Evolutionary conservation across 2,113 vertebrate genomes (phyloP).

Genomic region (Eupsittula cactorum): DNA sequence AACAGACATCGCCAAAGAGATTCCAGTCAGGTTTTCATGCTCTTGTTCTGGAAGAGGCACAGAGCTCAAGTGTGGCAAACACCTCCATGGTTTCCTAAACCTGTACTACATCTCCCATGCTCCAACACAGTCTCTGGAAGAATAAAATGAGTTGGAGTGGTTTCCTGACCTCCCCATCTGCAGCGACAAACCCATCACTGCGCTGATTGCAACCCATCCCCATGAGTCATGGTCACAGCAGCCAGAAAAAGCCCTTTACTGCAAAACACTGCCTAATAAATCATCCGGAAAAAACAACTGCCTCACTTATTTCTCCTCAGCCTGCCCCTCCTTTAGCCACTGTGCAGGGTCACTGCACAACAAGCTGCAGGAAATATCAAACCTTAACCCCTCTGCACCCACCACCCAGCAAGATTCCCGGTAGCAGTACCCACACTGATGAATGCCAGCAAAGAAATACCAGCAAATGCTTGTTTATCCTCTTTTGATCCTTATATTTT

Average conservation of each 20-base stretch:
- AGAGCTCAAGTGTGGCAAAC: not conserved
- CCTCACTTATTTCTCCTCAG: not conserved
- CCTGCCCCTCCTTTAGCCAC: not conserved
- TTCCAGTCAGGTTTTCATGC: not conserved
- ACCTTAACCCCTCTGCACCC: not conserved
- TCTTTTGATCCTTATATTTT: not conserved
- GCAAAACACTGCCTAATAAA: not conserved
- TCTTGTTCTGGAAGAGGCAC: not conserved
- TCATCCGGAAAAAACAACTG: not conserved
- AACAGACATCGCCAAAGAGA: not conserved
- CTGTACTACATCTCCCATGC: not conserved
- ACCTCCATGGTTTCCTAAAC: not conserved
- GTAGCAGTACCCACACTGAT: not conserved
- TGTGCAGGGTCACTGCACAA: not conserved
- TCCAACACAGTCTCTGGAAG: not conserved
- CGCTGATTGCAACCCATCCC: not conserved
- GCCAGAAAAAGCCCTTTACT: not conserved
- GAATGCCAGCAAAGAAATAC: not conserved
- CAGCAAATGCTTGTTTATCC: not conserved
- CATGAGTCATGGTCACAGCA: not conserved
- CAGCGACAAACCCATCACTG: not conserved
- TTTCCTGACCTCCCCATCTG: not conserved
- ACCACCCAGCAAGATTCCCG: not conserved
- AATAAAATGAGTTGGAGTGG: not conserved
- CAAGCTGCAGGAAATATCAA: not conserved